Evolutionary conservation across 2,797 vertebrate genomes (phyloP), one percentile per base, ranked within the genome.

Genomic region (Coendou prehensilis): DNA sequence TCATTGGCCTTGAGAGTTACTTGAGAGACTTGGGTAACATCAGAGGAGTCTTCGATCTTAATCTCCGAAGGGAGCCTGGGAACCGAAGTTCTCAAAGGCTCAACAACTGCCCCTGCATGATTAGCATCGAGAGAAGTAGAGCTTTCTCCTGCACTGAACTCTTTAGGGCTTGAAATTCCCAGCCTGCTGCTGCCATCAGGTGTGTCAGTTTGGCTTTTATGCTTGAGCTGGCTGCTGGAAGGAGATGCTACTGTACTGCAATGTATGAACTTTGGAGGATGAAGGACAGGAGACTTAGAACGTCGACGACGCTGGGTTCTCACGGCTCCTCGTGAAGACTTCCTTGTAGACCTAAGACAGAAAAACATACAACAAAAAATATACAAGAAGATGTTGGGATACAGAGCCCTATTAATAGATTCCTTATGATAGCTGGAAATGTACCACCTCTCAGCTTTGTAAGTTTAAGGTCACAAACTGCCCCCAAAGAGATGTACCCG

Each of bases 271-370:
- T 99, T 99, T 0, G 99, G 99, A 64, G 99, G 99, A 87, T 99
- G 99, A 91, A 99, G 99, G 96, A 99, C 99, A 4, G 99, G 99
- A 71, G 99, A 99, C 98, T 99, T 99, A 85, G 99, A 99, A 90
- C 99, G 98, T 22, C 99, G 98, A 7, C 99, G 99, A 15, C 99
- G 99, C 98, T 99, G 99, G n/a, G 98, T 99, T 98, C 99, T 99
- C 85, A 98, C 98, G 3, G 97, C 97, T 91, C 99, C 99, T 98
- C 99, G 98, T 11, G 99, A 99, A 4, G 99, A 98, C 97, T 99
- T 99, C 98, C 99, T 99, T 93, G 98, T 98, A 89, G 99, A 99
- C 95, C 99, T 99, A 76, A 47, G 97, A 86, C 30, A 81, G 91
- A 91, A 94, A 91, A 69, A 80, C 0, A 94, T 0, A 94, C 69